Base-by-base conservation (phyloP, 1,140 invertebrate species). In the Drosophila ohnishii region DNA sequence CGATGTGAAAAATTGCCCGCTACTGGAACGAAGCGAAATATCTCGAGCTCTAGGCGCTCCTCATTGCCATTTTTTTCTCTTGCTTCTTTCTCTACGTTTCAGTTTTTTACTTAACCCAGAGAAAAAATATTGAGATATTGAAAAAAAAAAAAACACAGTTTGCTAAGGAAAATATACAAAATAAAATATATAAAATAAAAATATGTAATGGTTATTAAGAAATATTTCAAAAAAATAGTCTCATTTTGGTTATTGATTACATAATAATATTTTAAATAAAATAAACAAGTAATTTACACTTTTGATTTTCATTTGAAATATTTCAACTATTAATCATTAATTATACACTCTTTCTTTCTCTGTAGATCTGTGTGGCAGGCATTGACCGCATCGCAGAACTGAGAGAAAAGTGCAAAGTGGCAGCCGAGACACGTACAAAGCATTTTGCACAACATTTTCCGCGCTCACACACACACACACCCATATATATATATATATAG, bases 361-460 rank as follows among this genome's bases (percentile, higher is more conserved):
- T 48, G 58, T 22, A 25, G 25, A 40, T 59, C 37, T 48, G 25
- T 19, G 22, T 44, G 45, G 56, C 80, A 79, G 80, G 75, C 80
- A 80, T 83, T 83, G 77, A 80, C 77, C 77, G 81, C 81, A 59
- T 61, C 22, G 30, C 39, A 47, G 34, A 32, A 9, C 69, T 34
- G 40, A 65, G 44, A 64, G 65, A 75, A 71, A 67, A 75, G 73
- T 67, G 74, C 74, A 77, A 61, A 76, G 57, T 76, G 59, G 74
- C 75, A 60, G 44, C 34, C 53, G 66, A 73, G 65, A 72, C 83
- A 86, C 83, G 83, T 87, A 83, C 63, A 73, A 79, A 78, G 83
- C 75, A 79, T 87, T 87, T 87, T 83, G 83, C 83, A 87, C 83
- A 87, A 87, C 75, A 87, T 85, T 85, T 86, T 86, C 82, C 82